Conservation (phyloP, 2,888 invertebrate species). For the Xiphydria camelus region DNA sequence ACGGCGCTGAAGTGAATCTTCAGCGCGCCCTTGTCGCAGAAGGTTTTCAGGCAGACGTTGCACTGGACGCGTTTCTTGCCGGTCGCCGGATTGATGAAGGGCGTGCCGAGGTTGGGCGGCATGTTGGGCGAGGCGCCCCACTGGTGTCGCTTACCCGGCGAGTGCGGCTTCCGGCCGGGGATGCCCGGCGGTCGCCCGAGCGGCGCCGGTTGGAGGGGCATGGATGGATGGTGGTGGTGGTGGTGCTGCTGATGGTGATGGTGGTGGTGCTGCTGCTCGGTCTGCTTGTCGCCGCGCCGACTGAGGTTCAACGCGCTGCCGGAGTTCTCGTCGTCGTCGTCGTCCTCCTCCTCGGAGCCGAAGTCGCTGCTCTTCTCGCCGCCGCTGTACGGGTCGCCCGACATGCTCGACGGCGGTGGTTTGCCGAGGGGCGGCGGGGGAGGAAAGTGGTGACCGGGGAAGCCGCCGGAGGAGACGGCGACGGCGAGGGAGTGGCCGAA, state of each 20-base stretch:
- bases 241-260: slow-evolving; percentile 32
- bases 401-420: slow-evolving; percentile 20
- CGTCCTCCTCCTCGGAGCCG: slow-evolving; percentile 65
- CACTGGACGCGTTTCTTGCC: slow-evolving; percentile 98
- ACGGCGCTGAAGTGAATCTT: slow-evolving; percentile 99
- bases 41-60: slow-evolving; percentile 97
- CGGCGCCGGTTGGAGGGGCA: slow-evolving; percentile 55
- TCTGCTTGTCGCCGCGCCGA: slow-evolving; percentile 51
- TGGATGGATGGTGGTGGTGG: slow-evolving; percentile 41
- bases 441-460: slow-evolving; percentile 46
- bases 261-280: slow-evolving; percentile 30
- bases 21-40: slow-evolving; percentile 99
- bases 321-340: slow-evolving; percentile 65
- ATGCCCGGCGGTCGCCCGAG: slow-evolving; percentile 58
- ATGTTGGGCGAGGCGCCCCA: slow-evolving; percentile 70
- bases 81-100: slow-evolving; percentile 89
- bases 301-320: slow-evolving; percentile 69
- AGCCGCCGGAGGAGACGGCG: slow-evolving; percentile 50
- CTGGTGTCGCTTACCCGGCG: slow-evolving; percentile 75
- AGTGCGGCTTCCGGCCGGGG: slow-evolving; percentile 68
- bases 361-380: slow-evolving; percentile 60
- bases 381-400: slow-evolving; percentile 44
- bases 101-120: slow-evolving; percentile 82
- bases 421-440: slow-evolving; percentile 47
- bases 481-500: slow-evolving; percentile 50